Percentiles rank a stretch among this genome's conserved stretches.
These are phyloP conservation scores for Dicycla oo DNA, from an alignment of 2,888 invertebrate genomes.

Conservation along the genomic window DNA sequence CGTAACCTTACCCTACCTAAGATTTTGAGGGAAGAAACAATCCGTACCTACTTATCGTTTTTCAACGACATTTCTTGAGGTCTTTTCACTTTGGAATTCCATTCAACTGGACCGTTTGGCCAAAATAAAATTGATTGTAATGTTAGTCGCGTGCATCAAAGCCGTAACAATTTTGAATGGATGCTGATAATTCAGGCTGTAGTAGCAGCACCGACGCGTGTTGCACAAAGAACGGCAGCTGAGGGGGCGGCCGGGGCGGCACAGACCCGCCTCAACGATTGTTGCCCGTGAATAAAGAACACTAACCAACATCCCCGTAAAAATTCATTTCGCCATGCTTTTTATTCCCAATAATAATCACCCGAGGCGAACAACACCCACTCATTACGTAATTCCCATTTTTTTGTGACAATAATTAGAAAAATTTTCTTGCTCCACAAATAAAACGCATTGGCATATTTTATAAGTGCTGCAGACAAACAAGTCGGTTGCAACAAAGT, in stretches of 20 bases:
- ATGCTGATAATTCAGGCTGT: slow-evolving; percentile 48
- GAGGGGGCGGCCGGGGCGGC: slow-evolving; percentile 80
- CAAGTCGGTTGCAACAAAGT: slow-evolving; percentile 80
- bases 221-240: slow-evolving; percentile 69
- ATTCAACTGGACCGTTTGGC: neutral
- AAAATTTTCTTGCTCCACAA: slow-evolving; percentile 30
- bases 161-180: slow-evolving; percentile 48
- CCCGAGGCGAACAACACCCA: slow-evolving; percentile 41
- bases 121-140: slow-evolving; percentile 28
- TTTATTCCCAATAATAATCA: slow-evolving; percentile 62
- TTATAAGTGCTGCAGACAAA: slow-evolving; percentile 46
- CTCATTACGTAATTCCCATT: slow-evolving; percentile 56
- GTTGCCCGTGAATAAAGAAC: slow-evolving; percentile 66
- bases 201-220: slow-evolving; percentile 62
- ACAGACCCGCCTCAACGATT: slow-evolving; percentile 79
- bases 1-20: too few relatives aligned
- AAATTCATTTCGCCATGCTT: slow-evolving; percentile 68
- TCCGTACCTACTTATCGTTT: neutral
- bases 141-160: slow-evolving; percentile 52
- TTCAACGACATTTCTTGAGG: neutral
- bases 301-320: slow-evolving; percentile 66
- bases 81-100: neutral
- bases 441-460: slow-evolving; percentile 47
- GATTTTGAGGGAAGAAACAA: neutral
- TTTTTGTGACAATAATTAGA: slow-evolving; percentile 47